Base-by-base conservation (phyloP, 2,113 vertebrate species). In the Pelodiscus sinensis region DNA sequence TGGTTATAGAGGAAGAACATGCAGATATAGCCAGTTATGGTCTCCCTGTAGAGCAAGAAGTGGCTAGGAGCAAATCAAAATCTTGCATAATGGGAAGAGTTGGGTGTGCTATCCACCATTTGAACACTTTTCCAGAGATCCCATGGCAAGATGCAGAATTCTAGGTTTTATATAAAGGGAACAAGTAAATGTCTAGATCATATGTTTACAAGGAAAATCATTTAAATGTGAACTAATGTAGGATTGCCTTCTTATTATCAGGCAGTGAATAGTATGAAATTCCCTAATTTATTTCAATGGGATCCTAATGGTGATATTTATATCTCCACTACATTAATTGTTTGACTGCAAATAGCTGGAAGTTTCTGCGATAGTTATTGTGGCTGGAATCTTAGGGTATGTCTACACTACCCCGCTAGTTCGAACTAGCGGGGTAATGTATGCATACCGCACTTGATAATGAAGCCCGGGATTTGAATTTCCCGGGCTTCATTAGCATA, bases 311-410 rank as follows among this genome's bases (percentile, higher is more conserved):
- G 12, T 56, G 54, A 35, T 56, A 57, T 81, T 57, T 81, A n/a
- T 81, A 24, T 81, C 22, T 13, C 31, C 21, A 35, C 21, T n/a
- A 55, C 21, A 15, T 57, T 55, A 81, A 35, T 22, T 52, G 50
- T 79, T 52, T 79, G 24, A 52, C 50, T 79, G 25, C 77, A 56
- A 51, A n/a, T 54, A 44, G 27, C 51, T 79, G 15, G 54, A 2
- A 55, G 65, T 84, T 92, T 75, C 51, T 89, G 14, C 12, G 84
- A 38, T 56, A 21, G 13, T 92, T 95, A 94, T 88, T 55, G 15
- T 2, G 60, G 44, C n/a, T 31, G 38, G 92, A 55, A 79, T 90
- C 12, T 89, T 90, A 89, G 27, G 82, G 50, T 71, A 44, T 44
- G 44, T 44, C 44, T 44, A n/a, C n/a, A n/a, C n/a, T n/a, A n/a